Evolutionary conservation across 2,888 invertebrate genomes (phyloP).

Genomic region (Eurytoma adleriae): DNA sequence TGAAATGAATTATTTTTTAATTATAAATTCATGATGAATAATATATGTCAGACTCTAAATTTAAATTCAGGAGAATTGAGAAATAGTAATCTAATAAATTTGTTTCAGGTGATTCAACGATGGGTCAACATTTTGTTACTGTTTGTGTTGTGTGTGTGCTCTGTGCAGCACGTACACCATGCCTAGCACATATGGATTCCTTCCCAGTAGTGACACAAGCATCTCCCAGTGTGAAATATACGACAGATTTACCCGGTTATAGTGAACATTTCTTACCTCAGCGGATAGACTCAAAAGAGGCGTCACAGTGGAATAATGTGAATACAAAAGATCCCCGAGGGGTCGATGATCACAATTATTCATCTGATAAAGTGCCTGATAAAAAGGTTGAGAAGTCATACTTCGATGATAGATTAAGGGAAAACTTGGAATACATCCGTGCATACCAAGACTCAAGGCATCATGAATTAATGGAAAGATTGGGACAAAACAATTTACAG

Average conservation of each 20-base stretch:
- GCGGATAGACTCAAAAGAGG: constrained; percentile 62
- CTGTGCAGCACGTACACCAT: constrained; percentile 86
- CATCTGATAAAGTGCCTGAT: constrained; percentile 57
- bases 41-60: neutral
- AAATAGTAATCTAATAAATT: constrained; percentile 1
- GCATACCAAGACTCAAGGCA: constrained; percentile 24
- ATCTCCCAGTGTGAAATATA: constrained; percentile 46
- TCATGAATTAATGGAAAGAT: constrained; percentile 63
- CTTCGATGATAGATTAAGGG: constrained; percentile 29
- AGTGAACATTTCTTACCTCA: constrained; percentile 58
- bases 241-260: constrained; percentile 55
- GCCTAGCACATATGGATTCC: constrained; percentile 83
- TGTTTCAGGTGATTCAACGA: constrained; percentile 61
- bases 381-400: constrained; percentile 31
- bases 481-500: constrained; percentile 62
- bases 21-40: neutral
- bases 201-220: constrained; percentile 50
- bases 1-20: too few relatives aligned
- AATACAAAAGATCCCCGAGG: constrained; percentile 52
- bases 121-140: constrained; percentile 84
- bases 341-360: constrained; percentile 50
- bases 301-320: constrained; percentile 54
- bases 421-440: constrained; percentile 25
- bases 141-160: constrained; percentile 90
- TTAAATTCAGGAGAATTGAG: neutral